A percentile compares a stretch with the other conserved stretches of the same genome.
Conservation (phyloP, 2,888 invertebrate genomes). For the Neoascia interrupta region DNA sequence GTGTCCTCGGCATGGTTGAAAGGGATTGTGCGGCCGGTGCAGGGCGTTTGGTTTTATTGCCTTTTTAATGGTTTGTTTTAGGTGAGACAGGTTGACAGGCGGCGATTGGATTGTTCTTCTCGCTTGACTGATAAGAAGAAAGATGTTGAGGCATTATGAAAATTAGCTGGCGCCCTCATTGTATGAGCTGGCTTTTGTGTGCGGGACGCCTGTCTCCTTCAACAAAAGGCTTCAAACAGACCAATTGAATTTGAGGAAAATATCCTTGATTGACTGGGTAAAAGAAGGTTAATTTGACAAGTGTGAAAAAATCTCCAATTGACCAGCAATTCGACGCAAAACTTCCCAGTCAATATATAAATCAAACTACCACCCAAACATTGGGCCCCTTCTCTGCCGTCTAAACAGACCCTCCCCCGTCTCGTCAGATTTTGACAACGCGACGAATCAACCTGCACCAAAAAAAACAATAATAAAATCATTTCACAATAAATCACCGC, state of each 20-base stretch:
- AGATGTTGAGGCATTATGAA: not conserved
- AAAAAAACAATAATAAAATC: not conserved
- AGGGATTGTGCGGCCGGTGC: slow-evolving; percentile 10
- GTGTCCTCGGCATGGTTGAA: not conserved
- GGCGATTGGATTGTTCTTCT: not conserved
- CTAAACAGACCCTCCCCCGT: too few species aligned
- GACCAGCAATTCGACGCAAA: too few species aligned
- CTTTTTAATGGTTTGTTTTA: slow-evolving; percentile 2
- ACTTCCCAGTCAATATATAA: too few species aligned
- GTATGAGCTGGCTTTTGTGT: not conserved
- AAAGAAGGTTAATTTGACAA: not conserved
- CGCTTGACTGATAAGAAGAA: not conserved
- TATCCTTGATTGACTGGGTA: too few species aligned
- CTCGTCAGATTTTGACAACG: too few species aligned
- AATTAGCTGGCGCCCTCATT: slow-evolving; percentile 4
- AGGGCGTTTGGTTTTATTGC: slow-evolving; percentile 22
- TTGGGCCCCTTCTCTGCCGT: too few species aligned
- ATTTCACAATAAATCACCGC: too few species aligned
- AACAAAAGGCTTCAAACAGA: too few species aligned
- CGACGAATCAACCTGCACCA: not conserved
- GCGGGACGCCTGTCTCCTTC: too few species aligned
- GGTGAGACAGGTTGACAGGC: slow-evolving; percentile 1
- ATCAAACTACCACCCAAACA: too few species aligned
- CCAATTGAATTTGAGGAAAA: too few species aligned
- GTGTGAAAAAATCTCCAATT: too few species aligned